Evolutionary conservation across 2,113 vertebrate genomes (phyloP), one percentile per base, ranked within the genome.

Genomic region (Oncorhynchus tshawytscha): DNA sequence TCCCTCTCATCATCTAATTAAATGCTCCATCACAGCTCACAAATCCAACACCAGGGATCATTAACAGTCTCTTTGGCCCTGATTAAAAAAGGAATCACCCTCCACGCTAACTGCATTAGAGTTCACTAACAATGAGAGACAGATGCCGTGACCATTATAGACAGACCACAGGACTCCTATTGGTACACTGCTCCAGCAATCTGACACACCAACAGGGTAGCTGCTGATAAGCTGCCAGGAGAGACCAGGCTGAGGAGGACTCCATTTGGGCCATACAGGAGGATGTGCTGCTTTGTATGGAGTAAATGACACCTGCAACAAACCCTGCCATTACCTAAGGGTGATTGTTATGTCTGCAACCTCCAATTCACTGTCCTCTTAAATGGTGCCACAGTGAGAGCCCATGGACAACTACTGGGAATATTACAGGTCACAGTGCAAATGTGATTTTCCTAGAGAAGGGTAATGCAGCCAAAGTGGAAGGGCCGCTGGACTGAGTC

Each of bases 311-410:
- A 90, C 84, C 82, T 7, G 59, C 73, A 69, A 87, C 87, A 86
- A 85, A 88, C 88, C 85, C 87, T 75, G 90, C 92, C 83, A 93
- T 91, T 93, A 92, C 89, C 88, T 84, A 86, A 81, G 90, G 89
- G 87, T 86, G 87, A 89, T 86, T 86, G 87, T 90, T 86, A 78
- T 20, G 79, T 3, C 34, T 76, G 76, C 81, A 82, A 89, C 89
- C 88, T 11, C 80, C 59, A 86, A 82, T 90, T 91, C 85, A 85
- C 85, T 85, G 85, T 85, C 87, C 87, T 91, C 72, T 45, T 70
- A 78, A 90, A 81, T 67, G 82, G 70, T 74, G 78, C 75, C 75
- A 85, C 79, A 70, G 72, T 83, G 80, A 64, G 78, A 82, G 86
- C 65, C 80, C 83, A 84, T 91, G 86, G 88, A 86, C 79, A 62